A percentile compares a stretch with the other conserved stretches of the same genome.
Evolutionary conservation across 1,140 invertebrate species (phyloP).

Genomic region (Bombus impatiens): DNA sequence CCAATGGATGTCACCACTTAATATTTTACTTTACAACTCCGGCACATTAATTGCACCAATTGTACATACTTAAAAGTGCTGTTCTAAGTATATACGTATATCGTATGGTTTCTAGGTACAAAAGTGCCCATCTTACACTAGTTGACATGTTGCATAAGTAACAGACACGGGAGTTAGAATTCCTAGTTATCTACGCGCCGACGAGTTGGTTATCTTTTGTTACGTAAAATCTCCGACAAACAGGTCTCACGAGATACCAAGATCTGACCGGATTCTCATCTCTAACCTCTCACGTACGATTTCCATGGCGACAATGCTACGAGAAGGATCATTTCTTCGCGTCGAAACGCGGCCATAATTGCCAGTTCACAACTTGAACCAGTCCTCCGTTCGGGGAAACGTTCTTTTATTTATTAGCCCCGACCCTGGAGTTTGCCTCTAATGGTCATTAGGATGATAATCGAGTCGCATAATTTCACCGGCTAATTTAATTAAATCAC

Average conservation of each 20-base stretch:
- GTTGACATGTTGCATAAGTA: conserved; percentile 27
- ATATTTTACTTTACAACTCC: not conserved
- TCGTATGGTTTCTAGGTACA: not conserved
- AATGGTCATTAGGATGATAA: conserved; percentile 55
- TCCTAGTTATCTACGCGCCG: conserved; percentile 51
- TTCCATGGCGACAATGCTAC: conserved; percentile 18
- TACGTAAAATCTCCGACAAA: conserved; percentile 64
- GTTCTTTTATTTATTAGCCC: conserved; percentile 41
- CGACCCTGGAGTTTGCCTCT: not conserved
- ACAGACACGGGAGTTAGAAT: conserved; percentile 25
- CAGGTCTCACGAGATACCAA: conserved; percentile 53
- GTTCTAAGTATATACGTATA: not conserved
- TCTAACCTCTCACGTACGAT: conserved; percentile 36
- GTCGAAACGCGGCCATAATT: conserved; percentile 35
- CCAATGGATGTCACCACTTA: not conserved
- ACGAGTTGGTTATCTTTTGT: conserved; percentile 53
- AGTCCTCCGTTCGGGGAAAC: not conserved
- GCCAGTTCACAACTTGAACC: not conserved
- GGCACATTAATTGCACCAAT: not conserved
- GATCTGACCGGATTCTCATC: conserved; percentile 19
- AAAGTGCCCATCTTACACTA: not conserved
- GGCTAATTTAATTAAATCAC: conserved; percentile 60
- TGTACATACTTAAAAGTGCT: too few relatives aligned
- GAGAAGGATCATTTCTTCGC: conserved; percentile 10
- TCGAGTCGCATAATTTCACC: conserved; percentile 35